Evolutionary conservation across 2,888 invertebrate species (phyloP).

Genomic region (Cyrtodaria siliqua): DNA sequence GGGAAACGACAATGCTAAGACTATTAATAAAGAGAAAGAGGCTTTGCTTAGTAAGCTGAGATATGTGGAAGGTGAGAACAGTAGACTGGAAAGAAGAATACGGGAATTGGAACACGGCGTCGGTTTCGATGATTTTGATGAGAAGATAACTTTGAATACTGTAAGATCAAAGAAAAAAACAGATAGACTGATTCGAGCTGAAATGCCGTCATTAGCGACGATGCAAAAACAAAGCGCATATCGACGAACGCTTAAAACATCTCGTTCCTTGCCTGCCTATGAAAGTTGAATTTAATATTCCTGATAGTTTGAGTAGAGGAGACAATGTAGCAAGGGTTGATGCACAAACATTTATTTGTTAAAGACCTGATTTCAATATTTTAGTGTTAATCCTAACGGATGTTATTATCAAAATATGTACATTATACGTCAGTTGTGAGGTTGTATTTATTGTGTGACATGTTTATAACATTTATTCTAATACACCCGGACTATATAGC

Average conservation of each 20-base stretch:
- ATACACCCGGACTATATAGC: too few species aligned
- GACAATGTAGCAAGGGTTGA: too few species aligned
- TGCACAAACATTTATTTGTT: too few species aligned
- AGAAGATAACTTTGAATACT: not conserved
- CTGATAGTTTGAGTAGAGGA: too few species aligned
- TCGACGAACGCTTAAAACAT: not conserved
- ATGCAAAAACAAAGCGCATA: not conserved
- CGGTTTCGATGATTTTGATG: constrained; percentile 16
- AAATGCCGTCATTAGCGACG: constrained; percentile 34
- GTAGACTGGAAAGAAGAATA: constrained; percentile 23
- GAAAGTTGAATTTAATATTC: not conserved
- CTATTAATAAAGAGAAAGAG: constrained; percentile 24
- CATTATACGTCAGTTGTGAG: too few species aligned
- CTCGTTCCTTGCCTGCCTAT: not conserved
- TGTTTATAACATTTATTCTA: too few species aligned
- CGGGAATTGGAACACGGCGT: constrained; percentile 28
- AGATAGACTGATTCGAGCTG: constrained; percentile 18
- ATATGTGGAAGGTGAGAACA: constrained; percentile 41
- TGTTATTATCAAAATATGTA: too few species aligned
- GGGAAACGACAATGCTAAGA: constrained; percentile 38
- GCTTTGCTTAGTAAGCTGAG: constrained; percentile 24
- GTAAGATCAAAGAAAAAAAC: constrained; percentile 6
- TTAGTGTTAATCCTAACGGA: too few species aligned
- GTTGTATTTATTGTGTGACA: too few species aligned
- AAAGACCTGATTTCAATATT: too few species aligned